These are phyloP conservation scores for Diplosoma virens DNA, from an alignment of 23 tunicate genomes.

Conservation along the genomic window DNA sequence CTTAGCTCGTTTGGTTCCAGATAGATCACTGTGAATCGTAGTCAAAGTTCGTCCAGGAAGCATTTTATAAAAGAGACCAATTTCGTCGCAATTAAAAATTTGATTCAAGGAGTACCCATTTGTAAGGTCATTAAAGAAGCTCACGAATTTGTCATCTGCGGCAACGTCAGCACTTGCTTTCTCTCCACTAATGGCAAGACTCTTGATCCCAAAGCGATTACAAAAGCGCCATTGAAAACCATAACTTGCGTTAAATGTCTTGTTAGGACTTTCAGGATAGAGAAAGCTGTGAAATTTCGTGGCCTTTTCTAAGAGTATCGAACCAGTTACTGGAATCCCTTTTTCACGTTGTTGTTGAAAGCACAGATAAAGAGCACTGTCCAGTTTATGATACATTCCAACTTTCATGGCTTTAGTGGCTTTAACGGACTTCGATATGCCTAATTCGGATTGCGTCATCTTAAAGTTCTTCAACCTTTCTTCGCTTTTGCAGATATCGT, in stretches of 20 bases:
- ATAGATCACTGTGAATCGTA: constrained; percentile 18
- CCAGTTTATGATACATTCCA: too few relatives aligned
- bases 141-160: constrained; percentile 1
- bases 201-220: constrained; percentile 9
- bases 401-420: too few relatives aligned
- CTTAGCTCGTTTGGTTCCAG: constrained; percentile 24
- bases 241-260: constrained; percentile 11
- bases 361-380: too few relatives aligned
- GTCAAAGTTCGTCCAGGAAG: constrained; percentile 9
- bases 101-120: constrained; percentile 22
- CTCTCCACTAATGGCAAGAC: constrained; percentile 5
- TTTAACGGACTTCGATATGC: background rate
- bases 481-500: constrained; percentile 1
- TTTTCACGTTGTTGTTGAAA: too few relatives aligned
- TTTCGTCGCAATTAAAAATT: constrained; percentile 18
- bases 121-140: constrained; percentile 4
- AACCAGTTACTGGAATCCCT: too few relatives aligned
- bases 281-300: too few relatives aligned
- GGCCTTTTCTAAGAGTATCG: too few relatives aligned
- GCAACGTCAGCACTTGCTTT: constrained; percentile 9
- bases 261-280: constrained; percentile 12
- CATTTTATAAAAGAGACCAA: constrained; percentile 21
- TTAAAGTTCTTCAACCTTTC: constrained; percentile 20
- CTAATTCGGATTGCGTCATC: background rate
- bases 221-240: background rate